phyloP scores from a whole-genome alignment of 2,888 invertebrate species.

The Pollenia labialis region DNA sequence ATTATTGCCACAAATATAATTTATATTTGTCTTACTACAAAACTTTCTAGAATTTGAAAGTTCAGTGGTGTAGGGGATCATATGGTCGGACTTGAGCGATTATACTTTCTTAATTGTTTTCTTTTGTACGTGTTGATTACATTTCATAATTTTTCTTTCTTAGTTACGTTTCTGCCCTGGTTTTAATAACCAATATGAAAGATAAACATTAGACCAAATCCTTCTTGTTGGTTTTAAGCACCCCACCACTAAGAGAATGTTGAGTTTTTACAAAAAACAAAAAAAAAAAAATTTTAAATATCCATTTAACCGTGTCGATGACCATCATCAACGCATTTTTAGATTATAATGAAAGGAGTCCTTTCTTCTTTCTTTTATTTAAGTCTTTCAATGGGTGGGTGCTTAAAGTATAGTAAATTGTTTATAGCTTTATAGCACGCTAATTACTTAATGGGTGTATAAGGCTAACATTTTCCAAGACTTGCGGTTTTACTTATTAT shows the following conservation, averaged over 20 bases:
- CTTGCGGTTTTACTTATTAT: too few relatives aligned
- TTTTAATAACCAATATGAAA: too few relatives aligned
- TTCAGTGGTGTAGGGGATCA: too few relatives aligned
- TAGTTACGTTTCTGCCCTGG: neutral
- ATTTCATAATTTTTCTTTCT: neutral
- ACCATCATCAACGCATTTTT: conserved; percentile 27
- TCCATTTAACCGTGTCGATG: conserved; percentile 29
- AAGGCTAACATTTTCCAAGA: too few relatives aligned
- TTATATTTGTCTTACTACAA: too few relatives aligned
- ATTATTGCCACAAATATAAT: too few relatives aligned
- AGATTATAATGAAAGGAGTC: neutral
- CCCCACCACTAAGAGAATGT: neutral
- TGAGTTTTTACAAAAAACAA: too few relatives aligned
- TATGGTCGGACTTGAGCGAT: too few relatives aligned
- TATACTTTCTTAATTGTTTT: neutral
- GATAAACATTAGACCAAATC: too few relatives aligned
- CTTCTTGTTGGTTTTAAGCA: too few relatives aligned
- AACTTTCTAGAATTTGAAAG: too few relatives aligned
- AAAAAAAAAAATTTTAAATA: neutral
- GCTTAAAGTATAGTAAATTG: neutral
- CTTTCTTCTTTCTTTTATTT: neutral
- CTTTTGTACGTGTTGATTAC: conserved; percentile 50
- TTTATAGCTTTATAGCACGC: conserved; percentile 52
- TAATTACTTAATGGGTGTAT: neutral
- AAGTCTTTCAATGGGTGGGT: conserved; percentile 1